Evolutionary conservation across 2,797 vertebrate genomes (phyloP).

Genomic region (Zalophus californianus): DNA sequence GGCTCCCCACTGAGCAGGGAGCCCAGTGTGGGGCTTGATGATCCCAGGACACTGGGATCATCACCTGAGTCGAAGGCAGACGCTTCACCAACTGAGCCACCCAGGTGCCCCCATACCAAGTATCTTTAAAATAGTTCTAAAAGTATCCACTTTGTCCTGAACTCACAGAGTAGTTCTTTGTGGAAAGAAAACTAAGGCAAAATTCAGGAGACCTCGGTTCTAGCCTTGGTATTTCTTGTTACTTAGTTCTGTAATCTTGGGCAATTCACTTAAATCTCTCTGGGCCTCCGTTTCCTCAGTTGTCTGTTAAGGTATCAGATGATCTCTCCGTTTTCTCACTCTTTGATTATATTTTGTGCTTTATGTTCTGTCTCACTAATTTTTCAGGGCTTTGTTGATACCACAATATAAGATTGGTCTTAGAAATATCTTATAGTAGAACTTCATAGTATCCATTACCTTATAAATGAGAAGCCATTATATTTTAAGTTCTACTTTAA

Average conservation of each 20-base stretch:
- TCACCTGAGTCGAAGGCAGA: neutral
- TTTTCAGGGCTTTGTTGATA: conserved; percentile 50
- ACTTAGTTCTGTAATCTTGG: conserved; percentile 45
- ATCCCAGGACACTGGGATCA: neutral
- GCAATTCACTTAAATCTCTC: conserved; percentile 10
- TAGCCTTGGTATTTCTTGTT: conserved; percentile 44
- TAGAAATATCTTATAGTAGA: neutral
- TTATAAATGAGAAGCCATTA: conserved; percentile 48
- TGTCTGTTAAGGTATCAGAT: neutral
- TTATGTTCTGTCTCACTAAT: neutral
- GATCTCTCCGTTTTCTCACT: neutral
- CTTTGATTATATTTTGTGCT: conserved; percentile 40
- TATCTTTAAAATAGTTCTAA: conserved; percentile 60
- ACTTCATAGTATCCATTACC: conserved; percentile 16
- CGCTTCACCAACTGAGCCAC: neutral
- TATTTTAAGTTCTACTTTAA: conserved; percentile 62
- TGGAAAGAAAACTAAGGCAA: conserved; percentile 43
- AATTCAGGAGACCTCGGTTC: conserved; percentile 22
- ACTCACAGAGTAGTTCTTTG: conserved; percentile 55
- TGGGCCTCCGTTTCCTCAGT: neutral
- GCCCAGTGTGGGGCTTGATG: neutral
- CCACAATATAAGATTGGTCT: neutral
- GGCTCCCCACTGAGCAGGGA: neutral
- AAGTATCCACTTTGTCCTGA: conserved; percentile 55
- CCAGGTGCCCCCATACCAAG: neutral